Evolutionary conservation across 2,888 invertebrate genomes (phyloP), one percentile per base, ranked within the genome.

Genomic region (Acleris laterana): DNA sequence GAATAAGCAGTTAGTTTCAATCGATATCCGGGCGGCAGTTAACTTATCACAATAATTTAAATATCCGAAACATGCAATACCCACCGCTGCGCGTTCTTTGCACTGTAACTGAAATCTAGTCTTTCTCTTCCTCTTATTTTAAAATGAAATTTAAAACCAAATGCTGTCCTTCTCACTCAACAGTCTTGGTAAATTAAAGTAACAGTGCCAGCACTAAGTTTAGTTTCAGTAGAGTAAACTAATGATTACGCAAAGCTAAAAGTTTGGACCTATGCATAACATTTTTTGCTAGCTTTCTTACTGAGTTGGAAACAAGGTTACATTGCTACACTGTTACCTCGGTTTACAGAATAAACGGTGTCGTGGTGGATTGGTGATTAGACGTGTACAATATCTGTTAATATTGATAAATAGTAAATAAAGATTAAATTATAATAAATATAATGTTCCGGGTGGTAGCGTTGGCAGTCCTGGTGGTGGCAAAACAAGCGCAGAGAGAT

Each of bases 241-340:
- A 51, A 49, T 32, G 55, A 62, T 66, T 66, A 51, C 49, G 66
- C 46, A 56, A 66, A 62, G 22, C 62, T 66, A 56, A 66, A 66
- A 66, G 61, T 62, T 56, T 55, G 28, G 25, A 55, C 58, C 52
- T 52, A 53, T 50, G 20, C 42, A 65, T 56, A 57, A 55, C 28
- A 46, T 66, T 66, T 66, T 66, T 66, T 66, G 62, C 51, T 48
- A 52, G 57, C 66, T 66, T 66, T 66, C 65, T 44, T 61, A 56
- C 28, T 52, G 50, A 61, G 55, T 56, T 1, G 46, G 32, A 5
- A 28, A 48, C 65, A 65, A 66, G 66, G 66, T 52, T 56, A 51
- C 55, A 60, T 60, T 65, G 65, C 60, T 56, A 42, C 60, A 65
- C 42, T 20, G 38, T 38, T 50, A 44, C 63, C 28, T 49, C 49